A percentile compares a stretch with the other conserved stretches of the same genome.
These are phyloP conservation scores for Chelmon rostratus DNA, from an alignment of 2,797 vertebrate species.

Conservation along the genomic window DNA sequence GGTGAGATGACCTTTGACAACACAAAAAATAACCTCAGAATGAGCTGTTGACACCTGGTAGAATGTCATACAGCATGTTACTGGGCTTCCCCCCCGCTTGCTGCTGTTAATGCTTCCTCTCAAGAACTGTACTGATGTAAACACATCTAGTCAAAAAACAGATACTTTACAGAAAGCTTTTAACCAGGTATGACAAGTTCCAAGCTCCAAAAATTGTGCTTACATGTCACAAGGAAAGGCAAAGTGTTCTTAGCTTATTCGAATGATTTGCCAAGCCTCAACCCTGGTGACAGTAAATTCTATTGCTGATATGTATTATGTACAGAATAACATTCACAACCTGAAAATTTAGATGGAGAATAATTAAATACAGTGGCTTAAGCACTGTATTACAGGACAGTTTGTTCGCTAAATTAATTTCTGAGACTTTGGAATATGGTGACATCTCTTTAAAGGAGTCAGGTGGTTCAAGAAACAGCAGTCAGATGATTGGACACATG, in stretches of 20 bases:
- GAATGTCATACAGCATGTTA: slow-evolving; percentile 71
- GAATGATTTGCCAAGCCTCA: not conserved
- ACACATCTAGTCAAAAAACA: not conserved
- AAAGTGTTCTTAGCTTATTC: not conserved
- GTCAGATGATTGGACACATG: not conserved
- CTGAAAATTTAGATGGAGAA: no score
- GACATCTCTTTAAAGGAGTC: not conserved
- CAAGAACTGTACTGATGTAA: slow-evolving; percentile 39
- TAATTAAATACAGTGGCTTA: not conserved
- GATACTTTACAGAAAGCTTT: not conserved
- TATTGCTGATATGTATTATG: no score
- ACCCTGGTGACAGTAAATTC: no score
- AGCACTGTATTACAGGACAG: not conserved
- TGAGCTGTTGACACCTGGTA: slow-evolving; percentile 64
- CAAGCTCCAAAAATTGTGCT: not conserved
- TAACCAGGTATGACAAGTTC: not conserved
- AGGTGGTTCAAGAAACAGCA: not conserved
- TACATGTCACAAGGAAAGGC: not conserved
- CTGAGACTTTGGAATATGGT: not conserved
- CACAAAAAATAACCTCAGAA: slow-evolving; percentile 81
- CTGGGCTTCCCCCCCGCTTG: slow-evolving; percentile 77
- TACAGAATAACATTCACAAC: no score
- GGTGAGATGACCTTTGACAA: slow-evolving; percentile 80
- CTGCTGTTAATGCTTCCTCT: slow-evolving; percentile 68
- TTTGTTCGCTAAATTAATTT: not conserved